Evolutionary conservation across 1,140 invertebrate species (phyloP).

Genomic region (Drosophila pachea): DNA sequence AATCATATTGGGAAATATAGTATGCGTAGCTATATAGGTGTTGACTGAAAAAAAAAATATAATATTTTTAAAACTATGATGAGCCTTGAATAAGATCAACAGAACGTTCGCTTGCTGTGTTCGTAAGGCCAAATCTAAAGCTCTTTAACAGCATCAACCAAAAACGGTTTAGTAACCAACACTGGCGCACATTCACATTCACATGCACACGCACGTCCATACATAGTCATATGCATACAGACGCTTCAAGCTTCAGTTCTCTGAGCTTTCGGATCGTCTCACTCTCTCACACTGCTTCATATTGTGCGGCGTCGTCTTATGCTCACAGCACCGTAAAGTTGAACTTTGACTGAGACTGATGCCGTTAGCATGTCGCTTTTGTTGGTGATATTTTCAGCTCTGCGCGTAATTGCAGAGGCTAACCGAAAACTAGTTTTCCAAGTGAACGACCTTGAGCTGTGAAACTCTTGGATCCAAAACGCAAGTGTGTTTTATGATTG

Average conservation of each 20-base stretch:
- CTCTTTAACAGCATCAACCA: slow-evolving; percentile 1
- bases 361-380: slow-evolving; percentile 35
- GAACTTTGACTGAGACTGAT: slow-evolving; percentile 49
- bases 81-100: slow-evolving; percentile 53
- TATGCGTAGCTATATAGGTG: background rate
- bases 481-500: slow-evolving; percentile 22
- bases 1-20: slow-evolving; percentile 22
- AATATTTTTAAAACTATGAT: slow-evolving; percentile 6
- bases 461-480: slow-evolving; percentile 3
- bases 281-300: slow-evolving; percentile 3
- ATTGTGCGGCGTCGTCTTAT: slow-evolving; percentile 10
- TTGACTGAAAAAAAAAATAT: no score
- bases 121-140: background rate
- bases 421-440: slow-evolving; percentile 52
- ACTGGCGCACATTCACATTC: no score
- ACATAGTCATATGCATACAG: background rate
- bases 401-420: slow-evolving; percentile 9
- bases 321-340: slow-evolving; percentile 19
- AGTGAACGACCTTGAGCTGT: slow-evolving; percentile 59
- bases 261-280: slow-evolving; percentile 2
- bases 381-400: background rate
- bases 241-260: background rate
- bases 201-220: background rate
- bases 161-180: slow-evolving; percentile 1
- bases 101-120: slow-evolving; percentile 10